phyloP scores from a whole-genome alignment of 2,888 invertebrate species.

The Leucophenga montana region DNA sequence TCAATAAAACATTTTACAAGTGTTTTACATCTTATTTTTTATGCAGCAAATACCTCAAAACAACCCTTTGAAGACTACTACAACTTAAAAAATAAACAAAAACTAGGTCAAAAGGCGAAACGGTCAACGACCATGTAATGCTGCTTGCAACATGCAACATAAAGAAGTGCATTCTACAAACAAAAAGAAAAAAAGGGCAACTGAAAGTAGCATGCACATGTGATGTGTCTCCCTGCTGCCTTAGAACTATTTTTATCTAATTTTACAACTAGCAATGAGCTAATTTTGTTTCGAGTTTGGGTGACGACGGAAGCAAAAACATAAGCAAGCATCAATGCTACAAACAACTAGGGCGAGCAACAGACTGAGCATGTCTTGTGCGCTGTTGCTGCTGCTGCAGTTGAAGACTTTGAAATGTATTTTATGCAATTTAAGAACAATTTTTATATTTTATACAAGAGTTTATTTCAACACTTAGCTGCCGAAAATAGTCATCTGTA shows the following conservation, averaged over 20 bases:
- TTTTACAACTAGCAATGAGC: slow-evolving; percentile 14
- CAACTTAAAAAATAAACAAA: slow-evolving; percentile 1
- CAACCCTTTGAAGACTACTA: neutral
- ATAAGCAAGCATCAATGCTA: neutral
- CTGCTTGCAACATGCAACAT: neutral
- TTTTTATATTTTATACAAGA: too few species aligned
- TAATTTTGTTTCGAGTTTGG: slow-evolving; percentile 10
- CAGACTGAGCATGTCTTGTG: neutral
- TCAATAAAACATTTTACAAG: too few species aligned
- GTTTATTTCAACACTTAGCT: too few species aligned
- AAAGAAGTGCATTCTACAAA: neutral
- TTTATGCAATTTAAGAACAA: neutral
- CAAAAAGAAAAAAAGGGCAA: neutral
- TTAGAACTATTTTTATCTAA: too few species aligned
- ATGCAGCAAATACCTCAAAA: too few species aligned
- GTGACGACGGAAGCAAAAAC: too few species aligned
- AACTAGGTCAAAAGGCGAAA: slow-evolving; percentile 64
- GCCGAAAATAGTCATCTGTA: too few species aligned
- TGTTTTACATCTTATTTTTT: too few species aligned
- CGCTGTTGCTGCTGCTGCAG: too few species aligned
- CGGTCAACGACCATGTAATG: slow-evolving; percentile 54
- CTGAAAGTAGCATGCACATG: too few species aligned
- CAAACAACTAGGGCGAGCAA: neutral
- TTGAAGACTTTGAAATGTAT: neutral
- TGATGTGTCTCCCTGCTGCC: too few species aligned